These are phyloP conservation scores for Eulithis testata DNA, from an alignment of 2,888 invertebrate species.

Conservation along the genomic window DNA sequence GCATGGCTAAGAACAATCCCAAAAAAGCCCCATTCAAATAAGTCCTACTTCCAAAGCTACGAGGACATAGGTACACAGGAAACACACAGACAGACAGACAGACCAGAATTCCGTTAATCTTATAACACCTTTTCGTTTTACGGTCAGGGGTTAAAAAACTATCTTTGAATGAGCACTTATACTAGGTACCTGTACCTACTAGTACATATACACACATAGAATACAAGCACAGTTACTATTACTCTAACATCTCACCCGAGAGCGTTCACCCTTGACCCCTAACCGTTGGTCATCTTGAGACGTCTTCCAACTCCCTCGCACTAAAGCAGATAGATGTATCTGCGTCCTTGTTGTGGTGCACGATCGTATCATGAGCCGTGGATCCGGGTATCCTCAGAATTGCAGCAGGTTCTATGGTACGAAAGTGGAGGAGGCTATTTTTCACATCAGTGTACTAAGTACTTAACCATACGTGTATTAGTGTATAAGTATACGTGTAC, in stretches of 20 bases:
- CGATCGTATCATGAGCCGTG: conserved; percentile 71
- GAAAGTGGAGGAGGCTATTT: conserved; percentile 45
- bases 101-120: too few relatives aligned
- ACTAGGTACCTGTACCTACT: background rate
- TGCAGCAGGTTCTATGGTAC: conserved; percentile 67
- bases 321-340: conserved; percentile 36
- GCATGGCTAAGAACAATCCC: too few relatives aligned
- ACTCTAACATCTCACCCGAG: conserved; percentile 64
- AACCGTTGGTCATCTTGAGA: conserved; percentile 80
- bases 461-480: too few relatives aligned
- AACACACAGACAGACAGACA: too few relatives aligned
- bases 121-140: too few relatives aligned
- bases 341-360: conserved; percentile 63
- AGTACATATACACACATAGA: conserved; percentile 20
- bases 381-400: conserved; percentile 82
- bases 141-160: too few relatives aligned
- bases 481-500: too few relatives aligned
- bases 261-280: conserved; percentile 83
- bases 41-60: too few relatives aligned
- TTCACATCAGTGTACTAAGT: background rate
- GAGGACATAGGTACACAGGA: too few relatives aligned
- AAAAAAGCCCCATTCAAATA: too few relatives aligned
- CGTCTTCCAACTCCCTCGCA: conserved; percentile 56
- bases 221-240: conserved; percentile 24
- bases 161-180: conserved; percentile 10